A percentile compares a stretch with the other conserved stretches of the same genome.
Evolutionary conservation across 1,140 invertebrate species (phyloP).

Genomic region (Drosophila subpulchrella): DNA sequence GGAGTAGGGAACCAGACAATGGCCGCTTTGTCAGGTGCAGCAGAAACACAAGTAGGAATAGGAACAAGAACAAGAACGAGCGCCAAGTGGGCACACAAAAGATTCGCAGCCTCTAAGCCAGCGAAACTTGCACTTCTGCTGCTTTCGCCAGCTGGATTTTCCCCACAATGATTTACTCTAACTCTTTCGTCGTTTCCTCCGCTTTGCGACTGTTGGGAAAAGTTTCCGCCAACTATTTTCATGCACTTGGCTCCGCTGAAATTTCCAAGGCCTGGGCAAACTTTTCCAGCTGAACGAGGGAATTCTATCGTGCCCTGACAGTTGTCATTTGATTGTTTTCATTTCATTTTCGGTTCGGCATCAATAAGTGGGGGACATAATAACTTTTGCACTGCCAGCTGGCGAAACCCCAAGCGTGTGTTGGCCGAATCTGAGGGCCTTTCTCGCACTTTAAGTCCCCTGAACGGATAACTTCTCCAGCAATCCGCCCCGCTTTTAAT

Average conservation of each 20-base stretch:
- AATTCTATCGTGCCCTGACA: constrained; percentile 44
- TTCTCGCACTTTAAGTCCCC: constrained; percentile 9
- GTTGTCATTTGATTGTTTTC: constrained; percentile 78
- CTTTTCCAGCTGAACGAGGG: constrained; percentile 17
- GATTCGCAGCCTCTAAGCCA: constrained; percentile 34
- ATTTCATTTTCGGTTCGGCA: constrained; percentile 70
- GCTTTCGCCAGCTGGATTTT: constrained; percentile 21
- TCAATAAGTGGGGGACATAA: constrained; percentile 63
- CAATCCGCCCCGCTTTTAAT: constrained; percentile 54
- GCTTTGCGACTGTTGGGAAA: constrained; percentile 28
- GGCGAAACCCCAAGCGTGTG: constrained; percentile 1
- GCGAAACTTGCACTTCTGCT: constrained; percentile 4
- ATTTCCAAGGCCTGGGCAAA: constrained; percentile 23
- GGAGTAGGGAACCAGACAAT: constrained; percentile 16
- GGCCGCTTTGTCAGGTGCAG: constrained; percentile 31
- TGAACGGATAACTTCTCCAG: constrained; percentile 11
- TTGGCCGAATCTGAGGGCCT: constrained; percentile 1
- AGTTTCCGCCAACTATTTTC: constrained; percentile 47
- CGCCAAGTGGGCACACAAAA: constrained; percentile 39
- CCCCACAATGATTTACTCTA: constrained; percentile 40
- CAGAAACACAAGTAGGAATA: background rate
- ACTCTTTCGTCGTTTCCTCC: constrained; percentile 27
- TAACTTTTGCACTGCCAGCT: constrained; percentile 27
- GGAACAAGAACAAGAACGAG: background rate
- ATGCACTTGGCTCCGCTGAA: constrained; percentile 44